phyloP scores from a whole-genome alignment of 2,797 vertebrate genomes.

The Coluber constrictor region DNA sequence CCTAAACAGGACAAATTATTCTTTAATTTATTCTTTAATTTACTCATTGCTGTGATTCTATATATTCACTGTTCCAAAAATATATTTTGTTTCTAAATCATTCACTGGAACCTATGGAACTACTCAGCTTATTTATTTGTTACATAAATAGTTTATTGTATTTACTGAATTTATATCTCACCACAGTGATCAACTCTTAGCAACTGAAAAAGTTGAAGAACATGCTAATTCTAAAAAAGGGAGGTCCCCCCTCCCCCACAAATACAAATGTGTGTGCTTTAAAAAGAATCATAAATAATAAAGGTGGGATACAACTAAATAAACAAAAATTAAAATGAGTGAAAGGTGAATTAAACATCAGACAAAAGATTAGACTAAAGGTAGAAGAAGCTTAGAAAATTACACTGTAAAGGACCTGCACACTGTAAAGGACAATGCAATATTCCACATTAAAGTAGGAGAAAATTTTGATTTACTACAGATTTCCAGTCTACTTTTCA shows the following conservation, averaged over 20 bases:
- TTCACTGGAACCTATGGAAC: neutral
- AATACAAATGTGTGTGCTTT: neutral
- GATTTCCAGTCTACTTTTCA: neutral
- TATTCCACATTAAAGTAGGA: neutral
- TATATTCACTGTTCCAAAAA: neutral
- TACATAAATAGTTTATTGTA: neutral
- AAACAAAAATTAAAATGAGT: neutral
- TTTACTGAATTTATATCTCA: neutral
- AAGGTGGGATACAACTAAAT: neutral
- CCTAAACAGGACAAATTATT: neutral
- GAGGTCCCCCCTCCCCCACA: fast-evolving
- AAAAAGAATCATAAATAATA: neutral
- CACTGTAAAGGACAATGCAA: neutral
- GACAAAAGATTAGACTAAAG: neutral
- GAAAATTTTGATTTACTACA: neutral
- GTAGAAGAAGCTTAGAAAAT: neutral
- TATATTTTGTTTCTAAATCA: neutral
- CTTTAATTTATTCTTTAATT: neutral
- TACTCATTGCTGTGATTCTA: neutral
- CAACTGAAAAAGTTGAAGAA: neutral
- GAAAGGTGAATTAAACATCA: neutral
- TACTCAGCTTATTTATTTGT: neutral
- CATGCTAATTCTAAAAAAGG: neutral
- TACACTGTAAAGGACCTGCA: neutral
- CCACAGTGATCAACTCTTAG: neutral